Percentiles rank a stretch among this genome's conserved stretches.
These are phyloP conservation scores for Stratiolaelaps scimitus DNA, from an alignment of 1,140 invertebrate genomes.

Conservation along the genomic window DNA sequence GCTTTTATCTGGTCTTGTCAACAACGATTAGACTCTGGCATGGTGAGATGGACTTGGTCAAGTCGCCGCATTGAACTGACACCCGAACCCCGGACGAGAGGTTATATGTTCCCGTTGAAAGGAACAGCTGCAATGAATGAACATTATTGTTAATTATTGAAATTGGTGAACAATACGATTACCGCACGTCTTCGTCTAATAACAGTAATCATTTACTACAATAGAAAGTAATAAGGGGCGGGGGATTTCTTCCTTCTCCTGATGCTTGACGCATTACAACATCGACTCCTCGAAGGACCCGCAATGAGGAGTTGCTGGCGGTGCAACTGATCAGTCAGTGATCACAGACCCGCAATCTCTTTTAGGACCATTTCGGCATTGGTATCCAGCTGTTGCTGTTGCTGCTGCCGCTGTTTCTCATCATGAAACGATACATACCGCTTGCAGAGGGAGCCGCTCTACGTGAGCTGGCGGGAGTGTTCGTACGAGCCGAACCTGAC, in stretches of 20 bases:
- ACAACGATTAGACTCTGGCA: conserved; percentile 14
- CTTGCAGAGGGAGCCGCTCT: not conserved
- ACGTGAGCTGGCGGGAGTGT: conserved; percentile 13
- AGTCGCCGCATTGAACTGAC: not conserved
- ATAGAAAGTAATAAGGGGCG: too few relatives aligned
- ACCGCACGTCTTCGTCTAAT: too few relatives aligned
- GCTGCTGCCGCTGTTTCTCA: not conserved
- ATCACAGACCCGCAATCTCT: not conserved
- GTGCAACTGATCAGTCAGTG: not conserved
- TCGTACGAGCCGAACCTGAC: not conserved
- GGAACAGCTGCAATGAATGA: conserved; percentile 4
- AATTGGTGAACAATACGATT: not conserved
- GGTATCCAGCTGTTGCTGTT: not conserved
- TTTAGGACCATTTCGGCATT: not conserved
- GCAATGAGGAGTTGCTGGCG: too few relatives aligned
- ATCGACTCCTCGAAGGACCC: too few relatives aligned
- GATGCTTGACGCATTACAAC: too few relatives aligned
- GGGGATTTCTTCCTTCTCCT: too few relatives aligned
- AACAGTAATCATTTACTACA: too few relatives aligned
- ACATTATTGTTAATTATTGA: not conserved
- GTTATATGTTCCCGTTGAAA: conserved; percentile 14
- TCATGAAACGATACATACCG: too few relatives aligned
- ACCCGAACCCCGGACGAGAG: conserved; percentile 3
- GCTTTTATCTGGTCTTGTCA: not conserved
- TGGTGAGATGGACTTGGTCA: conserved; percentile 16